These are phyloP conservation scores for Illadopsis cleaveri DNA, from an alignment of 2,113 vertebrate species.

Conservation along the genomic window DNA sequence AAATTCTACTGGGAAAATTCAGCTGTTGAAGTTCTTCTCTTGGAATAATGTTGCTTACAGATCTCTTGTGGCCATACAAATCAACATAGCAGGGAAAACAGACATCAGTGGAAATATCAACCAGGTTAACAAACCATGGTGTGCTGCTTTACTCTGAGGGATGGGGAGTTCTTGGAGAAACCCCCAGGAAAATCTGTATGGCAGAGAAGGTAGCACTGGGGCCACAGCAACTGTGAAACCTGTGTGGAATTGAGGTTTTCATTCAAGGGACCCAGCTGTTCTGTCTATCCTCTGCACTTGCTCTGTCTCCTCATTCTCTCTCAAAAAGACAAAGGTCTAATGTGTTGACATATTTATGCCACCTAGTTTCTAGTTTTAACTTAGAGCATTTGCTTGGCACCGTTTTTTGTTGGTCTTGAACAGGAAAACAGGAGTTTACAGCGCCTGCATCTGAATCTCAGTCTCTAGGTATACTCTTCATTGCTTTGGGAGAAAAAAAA, in stretches of 20 bases:
- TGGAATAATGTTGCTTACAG: background rate
- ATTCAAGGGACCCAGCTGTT: background rate
- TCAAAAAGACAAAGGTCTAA: background rate
- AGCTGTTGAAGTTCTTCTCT: background rate
- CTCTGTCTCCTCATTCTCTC: background rate
- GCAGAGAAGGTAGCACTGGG: background rate
- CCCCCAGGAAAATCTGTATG: background rate
- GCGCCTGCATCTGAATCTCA: background rate
- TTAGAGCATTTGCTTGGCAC: background rate
- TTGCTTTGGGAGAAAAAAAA: background rate
- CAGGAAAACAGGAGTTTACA: background rate
- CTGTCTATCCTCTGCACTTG: background rate
- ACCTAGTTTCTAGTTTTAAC: background rate
- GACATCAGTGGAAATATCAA: background rate
- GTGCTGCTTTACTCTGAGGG: background rate
- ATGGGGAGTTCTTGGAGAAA: background rate
- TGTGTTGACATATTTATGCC: background rate
- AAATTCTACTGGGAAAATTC: background rate
- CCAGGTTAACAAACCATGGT: background rate
- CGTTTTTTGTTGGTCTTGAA: background rate
- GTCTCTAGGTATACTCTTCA: background rate
- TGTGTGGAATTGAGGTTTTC: accelerated
- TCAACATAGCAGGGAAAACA: background rate
- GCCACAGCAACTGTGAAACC: background rate
- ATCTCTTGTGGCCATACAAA: background rate